These are phyloP conservation scores for Petroica traversi DNA, from an alignment of 2,113 vertebrate species.

Conservation along the genomic window DNA sequence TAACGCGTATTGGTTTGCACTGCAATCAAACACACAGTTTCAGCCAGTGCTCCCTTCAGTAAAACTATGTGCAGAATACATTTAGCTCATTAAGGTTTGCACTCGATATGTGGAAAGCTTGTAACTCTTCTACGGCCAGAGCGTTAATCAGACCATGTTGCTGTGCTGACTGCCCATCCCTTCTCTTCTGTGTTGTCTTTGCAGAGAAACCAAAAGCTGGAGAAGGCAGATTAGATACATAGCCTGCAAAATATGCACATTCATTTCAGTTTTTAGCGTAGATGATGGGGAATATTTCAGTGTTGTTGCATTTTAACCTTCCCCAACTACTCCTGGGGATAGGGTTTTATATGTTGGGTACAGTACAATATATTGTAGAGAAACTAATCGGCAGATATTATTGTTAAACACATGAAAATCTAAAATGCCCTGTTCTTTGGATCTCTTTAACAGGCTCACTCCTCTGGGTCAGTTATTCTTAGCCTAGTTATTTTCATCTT, in stretches of 20 bases:
- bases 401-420: slow-evolving; percentile 53
- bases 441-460: slow-evolving; percentile 82
- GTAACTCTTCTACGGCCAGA: neutral
- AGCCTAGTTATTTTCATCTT: slow-evolving; percentile 96
- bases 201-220: neutral
- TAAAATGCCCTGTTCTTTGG: slow-evolving; percentile 50
- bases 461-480: slow-evolving; percentile 99
- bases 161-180: neutral
- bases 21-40: neutral
- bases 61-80: neutral
- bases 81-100: neutral
- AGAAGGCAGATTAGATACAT: neutral
- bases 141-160: neutral
- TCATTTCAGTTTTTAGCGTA: neutral
- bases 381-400: neutral
- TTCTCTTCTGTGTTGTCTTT: neutral
- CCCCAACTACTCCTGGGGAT: neutral
- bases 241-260: neutral
- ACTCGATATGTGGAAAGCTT: neutral
- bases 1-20: neutral
- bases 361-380: neutral
- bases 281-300: neutral
- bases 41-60: neutral
- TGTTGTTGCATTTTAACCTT: neutral
- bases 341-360: neutral